Evolutionary conservation across 2,797 vertebrate species (phyloP).

Genomic region (Diplodus sargus): DNA sequence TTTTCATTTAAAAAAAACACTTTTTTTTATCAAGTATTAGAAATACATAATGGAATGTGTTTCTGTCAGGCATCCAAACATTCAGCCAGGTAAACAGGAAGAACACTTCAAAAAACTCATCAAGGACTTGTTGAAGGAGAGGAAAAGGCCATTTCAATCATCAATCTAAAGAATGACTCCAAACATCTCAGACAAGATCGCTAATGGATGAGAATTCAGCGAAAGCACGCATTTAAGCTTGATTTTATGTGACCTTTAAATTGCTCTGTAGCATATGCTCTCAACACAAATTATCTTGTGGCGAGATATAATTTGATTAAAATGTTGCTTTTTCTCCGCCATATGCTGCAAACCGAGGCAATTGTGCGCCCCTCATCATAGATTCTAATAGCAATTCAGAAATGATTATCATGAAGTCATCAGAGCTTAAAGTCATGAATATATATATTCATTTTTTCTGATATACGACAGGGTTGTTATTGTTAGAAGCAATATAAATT

Average conservation of each 20-base stretch:
- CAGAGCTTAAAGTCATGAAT: slow-evolving; percentile 77
- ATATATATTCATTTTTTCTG: slow-evolving; percentile 76
- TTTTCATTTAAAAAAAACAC: slow-evolving; percentile 22
- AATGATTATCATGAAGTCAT: slow-evolving; percentile 77
- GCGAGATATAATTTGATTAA: slow-evolving; percentile 75
- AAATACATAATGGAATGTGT: slow-evolving; percentile 2
- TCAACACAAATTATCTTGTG: slow-evolving; percentile 57
- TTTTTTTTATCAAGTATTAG: slow-evolving; percentile 9
- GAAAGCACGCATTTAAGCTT: slow-evolving; percentile 54
- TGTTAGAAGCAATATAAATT: slow-evolving; percentile 74
- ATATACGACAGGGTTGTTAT: slow-evolving; percentile 73
- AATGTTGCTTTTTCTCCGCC: slow-evolving; percentile 73
- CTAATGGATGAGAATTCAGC: slow-evolving; percentile 44
- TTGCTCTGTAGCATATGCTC: slow-evolving; percentile 59
- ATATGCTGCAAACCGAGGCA: slow-evolving; percentile 68
- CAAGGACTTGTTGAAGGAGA: slow-evolving; percentile 54
- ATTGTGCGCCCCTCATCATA: slow-evolving; percentile 60
- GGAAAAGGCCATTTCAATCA: slow-evolving; percentile 77
- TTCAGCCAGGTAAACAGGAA: slow-evolving; percentile 31
- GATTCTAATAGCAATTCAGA: slow-evolving; percentile 69
- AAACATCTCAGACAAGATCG: slow-evolving; percentile 38
- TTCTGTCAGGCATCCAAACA: slow-evolving; percentile 11
- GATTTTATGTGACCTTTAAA: slow-evolving; percentile 75
- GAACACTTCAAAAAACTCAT: slow-evolving; percentile 58
- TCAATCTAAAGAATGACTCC: slow-evolving; percentile 45